Percentiles rank a stretch among this genome's conserved stretches.
Evolutionary conservation across 2,888 invertebrate species (phyloP).

Genomic region (Rambutsinella grinnellia): DNA sequence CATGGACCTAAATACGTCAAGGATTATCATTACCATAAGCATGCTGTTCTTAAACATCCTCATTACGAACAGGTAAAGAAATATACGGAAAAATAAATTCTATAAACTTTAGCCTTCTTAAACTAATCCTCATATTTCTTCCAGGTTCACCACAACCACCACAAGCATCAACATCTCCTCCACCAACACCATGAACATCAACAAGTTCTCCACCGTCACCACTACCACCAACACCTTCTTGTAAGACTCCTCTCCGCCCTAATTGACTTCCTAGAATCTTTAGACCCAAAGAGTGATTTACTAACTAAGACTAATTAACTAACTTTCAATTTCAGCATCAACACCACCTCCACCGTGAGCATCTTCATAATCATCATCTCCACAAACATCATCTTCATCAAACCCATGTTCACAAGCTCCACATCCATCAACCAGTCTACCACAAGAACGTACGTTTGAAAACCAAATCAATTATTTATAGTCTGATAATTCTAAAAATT

Average conservation of each 20-base stretch:
- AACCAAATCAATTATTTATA: too few relatives aligned
- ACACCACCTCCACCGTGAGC: slow-evolving; percentile 57
- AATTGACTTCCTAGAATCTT: neutral
- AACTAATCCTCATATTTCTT: neutral
- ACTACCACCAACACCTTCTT: slow-evolving; percentile 54
- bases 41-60: slow-evolving; percentile 42
- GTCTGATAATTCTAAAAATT: neutral
- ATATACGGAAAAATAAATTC: neutral
- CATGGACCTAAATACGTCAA: slow-evolving; percentile 53
- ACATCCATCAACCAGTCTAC: slow-evolving; percentile 57
- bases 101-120: neutral
- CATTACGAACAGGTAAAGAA: slow-evolving; percentile 30
- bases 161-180: slow-evolving; percentile 53
- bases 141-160: slow-evolving; percentile 47
- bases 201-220: slow-evolving; percentile 48
- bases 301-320: slow-evolving; percentile 5
- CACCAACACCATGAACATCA: slow-evolving; percentile 54
- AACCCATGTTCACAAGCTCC: slow-evolving; percentile 50
- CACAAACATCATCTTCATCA: slow-evolving; percentile 56
- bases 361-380: slow-evolving; percentile 54
- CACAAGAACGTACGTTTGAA: slow-evolving; percentile 51
- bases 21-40: slow-evolving; percentile 56
- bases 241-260: slow-evolving; percentile 18
- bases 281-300: neutral
- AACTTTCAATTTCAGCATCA: slow-evolving; percentile 38